Conservation (phyloP, 2,113 vertebrate genomes). For the Trachemys scripta region DNA sequence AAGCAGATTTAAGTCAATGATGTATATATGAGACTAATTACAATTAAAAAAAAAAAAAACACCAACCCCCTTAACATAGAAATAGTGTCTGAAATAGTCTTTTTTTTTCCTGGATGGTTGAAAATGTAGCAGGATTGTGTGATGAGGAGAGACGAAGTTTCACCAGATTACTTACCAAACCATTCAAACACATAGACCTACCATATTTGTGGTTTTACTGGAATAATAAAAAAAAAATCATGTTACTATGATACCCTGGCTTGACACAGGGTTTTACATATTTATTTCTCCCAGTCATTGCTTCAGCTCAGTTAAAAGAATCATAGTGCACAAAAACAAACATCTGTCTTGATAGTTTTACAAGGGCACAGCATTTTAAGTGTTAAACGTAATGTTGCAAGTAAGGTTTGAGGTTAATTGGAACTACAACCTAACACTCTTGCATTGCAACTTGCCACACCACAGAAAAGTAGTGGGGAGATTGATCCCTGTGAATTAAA, state of each 20-base stretch:
- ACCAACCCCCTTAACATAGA: background rate
- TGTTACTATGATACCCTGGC: background rate
- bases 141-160: background rate
- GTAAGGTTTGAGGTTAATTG: conserved; percentile 12
- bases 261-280: background rate
- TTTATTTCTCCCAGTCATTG: background rate
- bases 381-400: background rate
- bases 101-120: background rate
- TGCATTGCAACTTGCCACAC: background rate
- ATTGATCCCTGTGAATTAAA: conserved; percentile 23
- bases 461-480: background rate
- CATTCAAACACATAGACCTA: background rate
- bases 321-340: background rate
- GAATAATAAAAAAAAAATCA: background rate
- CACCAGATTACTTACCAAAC: background rate
- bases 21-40: background rate
- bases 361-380: background rate
- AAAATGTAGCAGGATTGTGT: accelerated
- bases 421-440: background rate
- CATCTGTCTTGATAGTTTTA: background rate
- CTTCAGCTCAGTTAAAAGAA: background rate
- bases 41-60: background rate
- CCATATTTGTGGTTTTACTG: background rate
- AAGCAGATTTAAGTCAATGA: background rate
- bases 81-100: background rate